These are phyloP conservation scores for Apostichopus leukothele DNA, from an alignment of 53 echinoderm and acorn worm genomes.

Conservation along the genomic window DNA sequence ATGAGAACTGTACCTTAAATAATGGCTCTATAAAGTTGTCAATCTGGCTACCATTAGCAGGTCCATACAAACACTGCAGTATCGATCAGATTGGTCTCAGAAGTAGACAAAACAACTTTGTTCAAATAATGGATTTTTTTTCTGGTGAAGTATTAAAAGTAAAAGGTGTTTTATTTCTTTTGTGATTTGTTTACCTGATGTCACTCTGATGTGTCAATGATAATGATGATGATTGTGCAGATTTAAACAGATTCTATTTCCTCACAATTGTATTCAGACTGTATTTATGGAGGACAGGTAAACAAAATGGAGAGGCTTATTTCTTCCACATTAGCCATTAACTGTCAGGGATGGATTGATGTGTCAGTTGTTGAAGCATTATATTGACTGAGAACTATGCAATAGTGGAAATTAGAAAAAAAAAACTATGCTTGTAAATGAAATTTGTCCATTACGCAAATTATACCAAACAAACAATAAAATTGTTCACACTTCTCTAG, in stretches of 20 bases:
- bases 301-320: not conserved
- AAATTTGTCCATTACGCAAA: too few species aligned
- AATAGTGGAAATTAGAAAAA: too few species aligned
- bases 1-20: too few species aligned
- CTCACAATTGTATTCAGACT: not conserved
- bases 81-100: not conserved
- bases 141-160: not conserved
- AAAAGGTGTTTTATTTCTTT: not conserved
- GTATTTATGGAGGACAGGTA: not conserved
- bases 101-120: conserved; percentile 28
- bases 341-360: not conserved
- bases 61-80: not conserved
- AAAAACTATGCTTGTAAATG: too few species aligned
- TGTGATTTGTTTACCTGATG: not conserved
- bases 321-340: not conserved
- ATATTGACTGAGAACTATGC: not conserved
- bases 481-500: too few species aligned
- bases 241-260: not conserved
- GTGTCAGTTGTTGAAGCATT: not conserved
- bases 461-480: too few species aligned
- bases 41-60: not conserved
- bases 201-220: not conserved
- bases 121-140: conserved; percentile 9
- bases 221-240: not conserved
- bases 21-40: too few species aligned